phyloP scores from a whole-genome alignment of 2,113 vertebrate genomes.

The Zootoca vivipara region DNA sequence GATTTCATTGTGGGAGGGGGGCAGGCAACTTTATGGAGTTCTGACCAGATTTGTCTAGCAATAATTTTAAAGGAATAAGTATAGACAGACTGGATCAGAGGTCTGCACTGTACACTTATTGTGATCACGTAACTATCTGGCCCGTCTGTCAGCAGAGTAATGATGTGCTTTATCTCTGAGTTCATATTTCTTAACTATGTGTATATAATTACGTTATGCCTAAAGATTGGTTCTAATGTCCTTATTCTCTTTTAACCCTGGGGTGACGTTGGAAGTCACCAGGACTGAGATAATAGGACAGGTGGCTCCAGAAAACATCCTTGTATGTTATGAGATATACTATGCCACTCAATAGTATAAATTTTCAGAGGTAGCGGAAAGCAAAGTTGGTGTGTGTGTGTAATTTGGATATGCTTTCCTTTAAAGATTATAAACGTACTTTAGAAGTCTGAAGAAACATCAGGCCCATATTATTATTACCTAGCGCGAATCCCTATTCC shows the following conservation, averaged over 20 bases:
- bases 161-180: neutral
- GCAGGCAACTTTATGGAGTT: neutral
- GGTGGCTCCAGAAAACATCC: neutral
- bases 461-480: neutral
- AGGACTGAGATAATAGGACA: neutral
- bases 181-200: neutral
- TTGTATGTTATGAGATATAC: neutral
- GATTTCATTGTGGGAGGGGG: neutral
- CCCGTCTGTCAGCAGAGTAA: constrained; percentile 49
- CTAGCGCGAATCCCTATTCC: neutral
- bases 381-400: neutral
- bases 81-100: neutral
- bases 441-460: neutral
- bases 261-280: neutral
- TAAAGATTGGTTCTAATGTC: neutral
- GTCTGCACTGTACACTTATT: neutral
- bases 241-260: neutral
- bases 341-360: neutral
- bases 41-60: constrained; percentile 3
- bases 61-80: constrained; percentile 5
- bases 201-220: neutral
- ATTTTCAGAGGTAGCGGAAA: neutral
- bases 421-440: neutral
- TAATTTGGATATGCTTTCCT: neutral
- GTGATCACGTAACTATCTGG: constrained; percentile 45